These are phyloP conservation scores for Acanthosepion esculentum DNA, from an alignment of 2,888 invertebrate genomes.

Conservation along the genomic window DNA sequence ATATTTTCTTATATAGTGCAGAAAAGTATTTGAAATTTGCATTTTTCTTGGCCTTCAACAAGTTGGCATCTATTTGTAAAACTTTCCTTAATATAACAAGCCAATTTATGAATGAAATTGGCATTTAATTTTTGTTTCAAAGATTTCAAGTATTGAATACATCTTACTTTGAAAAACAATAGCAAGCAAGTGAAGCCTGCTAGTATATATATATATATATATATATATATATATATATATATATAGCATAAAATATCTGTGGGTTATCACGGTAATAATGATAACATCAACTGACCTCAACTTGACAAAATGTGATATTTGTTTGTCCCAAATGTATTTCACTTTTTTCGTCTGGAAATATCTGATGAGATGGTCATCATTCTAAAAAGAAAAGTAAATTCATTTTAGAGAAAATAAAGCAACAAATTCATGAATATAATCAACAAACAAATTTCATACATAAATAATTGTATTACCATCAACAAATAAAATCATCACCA, in stretches of 20 bases:
- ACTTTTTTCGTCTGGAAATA: slow-evolving; percentile 76
- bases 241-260: background rate
- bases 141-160: no score
- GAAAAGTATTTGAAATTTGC: no score
- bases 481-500: background rate
- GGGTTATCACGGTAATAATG: background rate
- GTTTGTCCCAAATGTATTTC: slow-evolving; percentile 75
- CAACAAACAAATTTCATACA: background rate
- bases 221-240: no score
- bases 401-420: background rate
- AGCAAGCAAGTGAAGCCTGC: no score
- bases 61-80: no score
- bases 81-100: no score
- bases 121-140: no score
- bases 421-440: background rate
- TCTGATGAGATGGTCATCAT: slow-evolving; percentile 61
- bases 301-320: slow-evolving; percentile 64
- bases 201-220: no score
- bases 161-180: no score
- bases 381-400: slow-evolving; percentile 55
- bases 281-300: slow-evolving; percentile 62
- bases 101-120: no score
- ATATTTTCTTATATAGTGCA: no score
- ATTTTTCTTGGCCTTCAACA: no score
- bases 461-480: background rate